Percentiles rank a stretch among this genome's conserved stretches.
phyloP scores from a whole-genome alignment of 2,113 vertebrate genomes.

The Centropristis striata region DNA sequence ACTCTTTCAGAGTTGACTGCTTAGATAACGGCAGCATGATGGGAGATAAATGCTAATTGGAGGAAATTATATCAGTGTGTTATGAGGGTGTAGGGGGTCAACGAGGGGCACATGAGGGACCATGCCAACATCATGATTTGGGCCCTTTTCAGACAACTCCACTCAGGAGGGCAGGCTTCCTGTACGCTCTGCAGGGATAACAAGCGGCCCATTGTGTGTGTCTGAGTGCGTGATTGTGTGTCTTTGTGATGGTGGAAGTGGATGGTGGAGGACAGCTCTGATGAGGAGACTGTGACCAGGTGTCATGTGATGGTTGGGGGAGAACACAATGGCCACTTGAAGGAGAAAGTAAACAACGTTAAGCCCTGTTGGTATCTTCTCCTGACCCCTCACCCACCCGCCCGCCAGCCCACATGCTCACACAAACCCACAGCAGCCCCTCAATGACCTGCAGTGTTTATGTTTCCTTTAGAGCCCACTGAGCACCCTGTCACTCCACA shows the following conservation, averaged over 20 bases:
- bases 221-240: slow-evolving; percentile 39
- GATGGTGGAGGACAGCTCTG: slow-evolving; percentile 53
- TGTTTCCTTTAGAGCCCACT: background rate
- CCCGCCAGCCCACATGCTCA: background rate
- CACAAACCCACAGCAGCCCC: background rate
- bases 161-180: slow-evolving; percentile 57
- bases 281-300: slow-evolving; percentile 76
- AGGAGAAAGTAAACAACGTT: slow-evolving; percentile 64
- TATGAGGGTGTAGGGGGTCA: slow-evolving; percentile 27
- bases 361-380: slow-evolving; percentile 26
- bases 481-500: slow-evolving; percentile 1
- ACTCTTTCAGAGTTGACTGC: background rate
- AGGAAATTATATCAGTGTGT: slow-evolving; percentile 39
- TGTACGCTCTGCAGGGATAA: slow-evolving; percentile 44
- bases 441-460: slow-evolving; percentile 16
- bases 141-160: slow-evolving; percentile 19
- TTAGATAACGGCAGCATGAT: background rate
- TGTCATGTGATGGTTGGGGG: slow-evolving; percentile 72
- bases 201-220: slow-evolving; percentile 71
- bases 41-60: background rate
- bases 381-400: slow-evolving; percentile 10
- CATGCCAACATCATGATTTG: slow-evolving; percentile 38
- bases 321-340: slow-evolving; percentile 69
- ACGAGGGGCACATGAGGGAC: slow-evolving; percentile 10
- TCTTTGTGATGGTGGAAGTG: slow-evolving; percentile 46